Conservation (phyloP, 2,113 vertebrate genomes). For the Hipposideros armiger region DNA sequence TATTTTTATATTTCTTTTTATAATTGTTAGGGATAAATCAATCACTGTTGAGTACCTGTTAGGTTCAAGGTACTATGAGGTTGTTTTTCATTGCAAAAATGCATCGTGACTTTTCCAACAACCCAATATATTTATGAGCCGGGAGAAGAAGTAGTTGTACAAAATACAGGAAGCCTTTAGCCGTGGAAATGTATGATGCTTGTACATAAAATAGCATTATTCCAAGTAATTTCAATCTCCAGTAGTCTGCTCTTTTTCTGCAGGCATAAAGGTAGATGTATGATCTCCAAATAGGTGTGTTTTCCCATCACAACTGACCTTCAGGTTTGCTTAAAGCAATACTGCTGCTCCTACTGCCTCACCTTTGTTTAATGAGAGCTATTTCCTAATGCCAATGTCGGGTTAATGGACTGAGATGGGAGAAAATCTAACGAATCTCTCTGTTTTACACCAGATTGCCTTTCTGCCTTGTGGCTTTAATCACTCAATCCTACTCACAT, state of each 20-base stretch:
- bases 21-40: background rate
- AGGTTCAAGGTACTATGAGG: background rate
- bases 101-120: too few relatives aligned
- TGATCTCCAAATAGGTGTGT: conserved; percentile 61
- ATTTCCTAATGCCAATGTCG: conserved; percentile 66
- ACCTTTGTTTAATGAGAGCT: conserved; percentile 81
- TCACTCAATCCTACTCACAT: conserved; percentile 77
- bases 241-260: conserved; percentile 52
- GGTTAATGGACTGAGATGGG: conserved; percentile 78
- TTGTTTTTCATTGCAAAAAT: too few relatives aligned
- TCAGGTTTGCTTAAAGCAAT: conserved; percentile 74
- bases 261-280: conserved; percentile 57
- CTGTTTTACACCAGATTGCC: conserved; percentile 75
- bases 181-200: conserved; percentile 32
- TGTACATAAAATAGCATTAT: conserved; percentile 65
- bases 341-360: conserved; percentile 43
- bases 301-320: conserved; percentile 74
- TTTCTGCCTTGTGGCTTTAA: conserved; percentile 83
- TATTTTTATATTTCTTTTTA: conserved; percentile 22
- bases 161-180: conserved; percentile 38
- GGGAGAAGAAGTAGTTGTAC: background rate
- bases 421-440: conserved; percentile 70
- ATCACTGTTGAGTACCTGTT: background rate
- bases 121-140: background rate
- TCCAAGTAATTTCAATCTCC: conserved; percentile 73